Conservation (phyloP, 1,140 invertebrate genomes). For the Drosophila paulistorum region DNA sequence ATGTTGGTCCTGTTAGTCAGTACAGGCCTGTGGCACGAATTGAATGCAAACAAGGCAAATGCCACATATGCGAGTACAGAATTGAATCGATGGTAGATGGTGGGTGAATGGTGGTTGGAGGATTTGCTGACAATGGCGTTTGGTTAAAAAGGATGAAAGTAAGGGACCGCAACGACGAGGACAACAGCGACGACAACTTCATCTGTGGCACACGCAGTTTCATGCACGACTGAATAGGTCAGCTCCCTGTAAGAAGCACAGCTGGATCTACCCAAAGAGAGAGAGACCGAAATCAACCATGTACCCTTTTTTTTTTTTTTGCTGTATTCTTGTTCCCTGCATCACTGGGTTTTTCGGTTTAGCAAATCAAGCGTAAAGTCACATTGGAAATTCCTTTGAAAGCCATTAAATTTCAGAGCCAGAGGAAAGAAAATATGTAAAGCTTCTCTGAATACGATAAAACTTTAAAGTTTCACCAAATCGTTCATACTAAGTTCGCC, state of each 20-base stretch:
- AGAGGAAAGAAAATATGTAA: too few species aligned
- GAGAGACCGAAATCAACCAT: constrained; percentile 30
- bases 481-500: too few species aligned
- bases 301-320: constrained; percentile 34
- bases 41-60: constrained; percentile 62
- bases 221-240: constrained; percentile 65
- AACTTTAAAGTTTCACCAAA: too few species aligned
- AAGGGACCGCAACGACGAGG: constrained; percentile 13
- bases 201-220: constrained; percentile 57
- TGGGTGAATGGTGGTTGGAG: constrained; percentile 2
- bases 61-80: neutral
- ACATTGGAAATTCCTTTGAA: constrained; percentile 56
- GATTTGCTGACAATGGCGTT: constrained; percentile 34
- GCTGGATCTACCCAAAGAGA: neutral
- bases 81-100: too few species aligned
- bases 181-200: constrained; percentile 30
- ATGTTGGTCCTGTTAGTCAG: constrained; percentile 36
- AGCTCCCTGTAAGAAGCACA: constrained; percentile 22
- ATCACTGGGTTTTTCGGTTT: constrained; percentile 61
- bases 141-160: constrained; percentile 3
- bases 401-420: constrained; percentile 15
- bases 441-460: too few species aligned
- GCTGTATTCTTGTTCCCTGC: constrained; percentile 30
- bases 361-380: constrained; percentile 74
- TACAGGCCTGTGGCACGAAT: constrained; percentile 45